phyloP scores from a whole-genome alignment of 2,888 invertebrate species.

The Periphyllus acericola region DNA sequence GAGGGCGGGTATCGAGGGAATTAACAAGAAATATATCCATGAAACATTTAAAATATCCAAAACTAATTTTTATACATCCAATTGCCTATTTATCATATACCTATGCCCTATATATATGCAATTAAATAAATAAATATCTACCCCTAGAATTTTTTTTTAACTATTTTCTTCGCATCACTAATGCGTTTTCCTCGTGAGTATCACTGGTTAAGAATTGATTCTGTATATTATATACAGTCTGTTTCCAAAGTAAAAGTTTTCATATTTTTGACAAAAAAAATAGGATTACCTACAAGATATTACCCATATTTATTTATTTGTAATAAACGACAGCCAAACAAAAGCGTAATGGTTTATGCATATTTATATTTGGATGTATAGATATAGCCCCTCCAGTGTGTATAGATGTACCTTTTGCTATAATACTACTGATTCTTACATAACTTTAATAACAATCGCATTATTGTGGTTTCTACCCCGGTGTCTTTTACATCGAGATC shows the following conservation, averaged over 20 bases:
- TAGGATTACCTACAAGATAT: background rate
- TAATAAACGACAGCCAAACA: slow-evolving; percentile 37
- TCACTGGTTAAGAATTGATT: too few species aligned
- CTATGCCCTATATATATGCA: too few species aligned
- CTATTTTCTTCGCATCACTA: too few species aligned
- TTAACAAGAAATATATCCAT: slow-evolving; percentile 22
- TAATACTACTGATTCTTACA: slow-evolving; percentile 46
- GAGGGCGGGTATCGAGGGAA: slow-evolving; percentile 21
- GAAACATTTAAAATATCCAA: slow-evolving; percentile 25
- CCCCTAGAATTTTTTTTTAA: too few species aligned
- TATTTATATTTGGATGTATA: slow-evolving; percentile 34
- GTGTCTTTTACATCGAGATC: background rate
- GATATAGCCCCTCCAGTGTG: background rate
- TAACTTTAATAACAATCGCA: slow-evolving; percentile 45
- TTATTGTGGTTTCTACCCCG: slow-evolving; percentile 26
- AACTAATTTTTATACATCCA: background rate
- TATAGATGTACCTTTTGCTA: slow-evolving; percentile 21
- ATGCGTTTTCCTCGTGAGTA: too few species aligned
- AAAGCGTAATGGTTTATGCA: slow-evolving; percentile 31
- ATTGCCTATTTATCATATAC: too few species aligned
- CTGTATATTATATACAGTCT: too few species aligned
- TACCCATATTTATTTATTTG: slow-evolving; percentile 10
- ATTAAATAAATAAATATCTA: too few species aligned
- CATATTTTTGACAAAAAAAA: background rate
- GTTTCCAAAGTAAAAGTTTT: background rate